A percentile compares a stretch with the other conserved stretches of the same genome.
phyloP scores from a whole-genome alignment of 2,888 invertebrate genomes.

The Gibbula magus region DNA sequence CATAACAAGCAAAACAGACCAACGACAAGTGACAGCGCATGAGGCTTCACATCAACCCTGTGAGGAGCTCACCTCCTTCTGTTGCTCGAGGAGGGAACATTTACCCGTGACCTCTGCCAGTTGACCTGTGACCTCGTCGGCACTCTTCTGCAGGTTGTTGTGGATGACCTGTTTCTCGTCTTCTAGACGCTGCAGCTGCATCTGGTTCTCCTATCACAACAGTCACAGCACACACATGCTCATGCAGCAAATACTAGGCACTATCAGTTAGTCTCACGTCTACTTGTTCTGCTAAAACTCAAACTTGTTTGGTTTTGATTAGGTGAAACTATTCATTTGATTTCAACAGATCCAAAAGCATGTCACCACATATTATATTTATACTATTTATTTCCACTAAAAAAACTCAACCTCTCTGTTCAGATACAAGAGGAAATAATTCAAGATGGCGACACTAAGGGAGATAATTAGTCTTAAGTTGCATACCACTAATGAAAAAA shows the following conservation, averaged over 20 bases:
- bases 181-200: constrained; percentile 61
- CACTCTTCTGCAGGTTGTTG: constrained; percentile 68
- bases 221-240: constrained; percentile 29
- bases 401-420: too few relatives aligned
- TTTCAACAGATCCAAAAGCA: neutral
- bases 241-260: neutral
- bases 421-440: too few relatives aligned
- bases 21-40: neutral
- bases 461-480: too few relatives aligned
- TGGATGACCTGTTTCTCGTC: constrained; percentile 65
- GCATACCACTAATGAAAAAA: too few relatives aligned
- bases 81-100: constrained; percentile 64
- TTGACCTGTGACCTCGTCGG: constrained; percentile 63
- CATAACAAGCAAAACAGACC: neutral
- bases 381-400: too few relatives aligned
- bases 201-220: constrained; percentile 53
- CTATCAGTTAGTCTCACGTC: too few relatives aligned
- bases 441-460: too few relatives aligned
- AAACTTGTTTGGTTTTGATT: neutral
- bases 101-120: constrained; percentile 56
- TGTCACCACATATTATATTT: too few relatives aligned
- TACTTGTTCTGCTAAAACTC: neutral
- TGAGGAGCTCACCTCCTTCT: constrained; percentile 63
- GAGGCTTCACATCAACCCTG: neutral
- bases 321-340: neutral